Percentiles rank a stretch among this genome's conserved stretches.
Evolutionary conservation across 2,797 vertebrate species (phyloP).

Genomic region (Cossypha heuglini): DNA sequence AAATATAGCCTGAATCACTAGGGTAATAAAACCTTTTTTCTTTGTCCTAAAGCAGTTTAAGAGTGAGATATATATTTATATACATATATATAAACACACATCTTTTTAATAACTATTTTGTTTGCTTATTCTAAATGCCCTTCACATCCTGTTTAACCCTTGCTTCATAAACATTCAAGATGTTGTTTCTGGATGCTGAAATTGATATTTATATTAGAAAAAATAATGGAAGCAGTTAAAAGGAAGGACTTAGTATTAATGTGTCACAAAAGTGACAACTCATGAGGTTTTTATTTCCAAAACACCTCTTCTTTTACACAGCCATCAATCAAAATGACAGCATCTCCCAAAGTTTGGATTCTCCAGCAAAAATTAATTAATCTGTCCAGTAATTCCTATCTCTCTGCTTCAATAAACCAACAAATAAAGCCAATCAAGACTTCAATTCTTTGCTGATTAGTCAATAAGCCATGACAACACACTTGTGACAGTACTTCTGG

Average conservation of each 20-base stretch:
- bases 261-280: constrained; percentile 11
- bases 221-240: constrained; percentile 41
- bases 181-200: not conserved
- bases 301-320: constrained; percentile 73
- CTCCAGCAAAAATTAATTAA: constrained; percentile 90
- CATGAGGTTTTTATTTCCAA: not conserved
- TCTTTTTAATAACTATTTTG: not conserved
- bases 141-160: not conserved
- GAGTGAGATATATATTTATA: rapidly evolving
- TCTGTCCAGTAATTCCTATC: constrained; percentile 86
- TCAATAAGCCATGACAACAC: constrained; percentile 70
- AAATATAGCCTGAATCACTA: not conserved
- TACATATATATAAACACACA: rapidly evolving
- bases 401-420: constrained; percentile 87
- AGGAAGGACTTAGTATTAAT: constrained; percentile 22
- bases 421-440: constrained; percentile 92
- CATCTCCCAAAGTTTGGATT: constrained; percentile 80
- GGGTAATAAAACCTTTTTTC: not conserved
- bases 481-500: constrained; percentile 51
- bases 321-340: constrained; percentile 90
- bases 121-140: not conserved
- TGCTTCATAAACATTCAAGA: not conserved
- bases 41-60: not conserved
- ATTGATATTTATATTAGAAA: constrained; percentile 18
- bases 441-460: constrained; percentile 92